Evolutionary conservation across 2,797 vertebrate species (phyloP).

Genomic region (Poeciliopsis turneri): DNA sequence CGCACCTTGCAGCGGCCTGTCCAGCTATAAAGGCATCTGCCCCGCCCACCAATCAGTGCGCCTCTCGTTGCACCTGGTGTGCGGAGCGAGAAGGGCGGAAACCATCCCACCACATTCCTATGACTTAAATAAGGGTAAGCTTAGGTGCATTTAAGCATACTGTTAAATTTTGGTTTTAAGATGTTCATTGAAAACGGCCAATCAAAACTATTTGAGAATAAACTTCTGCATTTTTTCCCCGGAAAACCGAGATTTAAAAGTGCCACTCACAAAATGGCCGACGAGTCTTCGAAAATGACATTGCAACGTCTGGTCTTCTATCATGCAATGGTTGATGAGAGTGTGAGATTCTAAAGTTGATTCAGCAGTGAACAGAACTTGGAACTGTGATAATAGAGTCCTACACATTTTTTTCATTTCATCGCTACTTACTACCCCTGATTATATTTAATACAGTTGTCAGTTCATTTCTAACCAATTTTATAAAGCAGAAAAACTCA

Average conservation of each 20-base stretch:
- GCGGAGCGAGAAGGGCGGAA: no score
- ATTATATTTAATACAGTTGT: background rate
- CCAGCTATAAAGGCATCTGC: no score
- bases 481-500: background rate
- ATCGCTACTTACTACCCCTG: background rate
- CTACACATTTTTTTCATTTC: background rate
- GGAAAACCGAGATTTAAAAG: background rate
- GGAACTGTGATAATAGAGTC: background rate
- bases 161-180: background rate
- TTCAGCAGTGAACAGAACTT: background rate
- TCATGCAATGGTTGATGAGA: constrained; percentile 65
- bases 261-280: constrained; percentile 4
- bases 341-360: constrained; percentile 3
- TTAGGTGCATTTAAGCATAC: background rate
- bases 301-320: background rate
- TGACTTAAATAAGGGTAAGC: background rate
- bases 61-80: no score
- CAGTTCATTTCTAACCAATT: background rate
- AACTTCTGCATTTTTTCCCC: background rate
- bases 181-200: background rate
- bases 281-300: background rate
- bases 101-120: no score
- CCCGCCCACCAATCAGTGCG: no score
- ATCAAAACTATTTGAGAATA: no score
- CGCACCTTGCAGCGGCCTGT: no score